Evolutionary conservation across 2,888 invertebrate genomes (phyloP), one percentile per base, ranked within the genome.

Genomic region (Mythimna ferrago): DNA sequence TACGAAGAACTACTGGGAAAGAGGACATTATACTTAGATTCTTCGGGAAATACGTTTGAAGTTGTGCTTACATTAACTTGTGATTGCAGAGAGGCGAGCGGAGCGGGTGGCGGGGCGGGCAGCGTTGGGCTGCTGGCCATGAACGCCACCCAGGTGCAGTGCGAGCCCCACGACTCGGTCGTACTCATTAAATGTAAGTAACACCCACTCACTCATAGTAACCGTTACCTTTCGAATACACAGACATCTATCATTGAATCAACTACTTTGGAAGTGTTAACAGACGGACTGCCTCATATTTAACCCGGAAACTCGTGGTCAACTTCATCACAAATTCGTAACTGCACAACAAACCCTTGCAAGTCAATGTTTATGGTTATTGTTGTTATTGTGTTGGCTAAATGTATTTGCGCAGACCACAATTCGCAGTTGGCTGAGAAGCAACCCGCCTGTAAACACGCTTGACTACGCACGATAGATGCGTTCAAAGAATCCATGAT

Each of bases 131-230:
- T 96, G 95, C 96, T 96, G 93, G 93, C 96, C 93, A 96, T 96
- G 96, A 96, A 96, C 94, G 96, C 95, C 94, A 95, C 95, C 95
- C 96, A 95, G 93, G 97, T 97, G 97, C 97, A 97, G 93, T 97
- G 97, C 92, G 97, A 96, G 94, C 95, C 97, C 94, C 97, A 97
- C 93, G 97, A 97, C 95, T 97, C 97, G 89, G 97, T 97, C 91
- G 97, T 97, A 88, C 97, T 97, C 94, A 97, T 97, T 91, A 97
- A 97, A 96, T 97, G 97, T 97, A 96, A 97, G 97, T 97, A 90
- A 85, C 86, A 86, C 87, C 85, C 86, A 85, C 85, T 87, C 86
- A 84, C 85, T 87, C 76, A 69, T 62, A 75, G 64, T 75, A 41
- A 69, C 75, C 73, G 70, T 60, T 73, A 67, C 56, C n/a, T 67